phyloP scores from a whole-genome alignment of 2,113 vertebrate genomes.

The Ceyx cyanopectus region DNA sequence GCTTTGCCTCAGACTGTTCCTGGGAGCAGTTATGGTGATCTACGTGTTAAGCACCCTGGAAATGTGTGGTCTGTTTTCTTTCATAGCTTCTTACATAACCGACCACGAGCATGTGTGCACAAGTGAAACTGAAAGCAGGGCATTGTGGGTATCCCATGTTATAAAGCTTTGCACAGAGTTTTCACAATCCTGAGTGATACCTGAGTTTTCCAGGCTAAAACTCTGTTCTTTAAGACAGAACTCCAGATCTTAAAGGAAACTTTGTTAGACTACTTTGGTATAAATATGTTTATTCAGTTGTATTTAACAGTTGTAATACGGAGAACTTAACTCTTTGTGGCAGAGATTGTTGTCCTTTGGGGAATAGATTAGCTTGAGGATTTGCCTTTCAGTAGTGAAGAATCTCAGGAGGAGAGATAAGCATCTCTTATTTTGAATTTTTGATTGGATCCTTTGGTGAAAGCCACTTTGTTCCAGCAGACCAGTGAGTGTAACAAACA shows the following conservation, averaged over 20 bases:
- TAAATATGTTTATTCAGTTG: not conserved
- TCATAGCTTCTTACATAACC: not conserved
- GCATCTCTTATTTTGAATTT: not conserved
- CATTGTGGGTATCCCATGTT: not conserved
- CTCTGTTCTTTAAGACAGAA: accelerated
- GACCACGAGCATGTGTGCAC: not conserved
- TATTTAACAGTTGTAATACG: accelerated
- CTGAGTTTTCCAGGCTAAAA: not conserved
- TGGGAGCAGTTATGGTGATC: not conserved
- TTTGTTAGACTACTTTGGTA: not conserved
- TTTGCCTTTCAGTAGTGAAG: not conserved
- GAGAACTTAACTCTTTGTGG: not conserved
- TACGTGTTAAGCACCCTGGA: not conserved
- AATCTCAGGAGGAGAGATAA: not conserved
- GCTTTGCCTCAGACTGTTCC: not conserved
- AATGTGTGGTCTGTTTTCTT: not conserved
- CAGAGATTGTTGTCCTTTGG: not conserved
- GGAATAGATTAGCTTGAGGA: not conserved
- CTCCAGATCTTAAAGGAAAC: not conserved
- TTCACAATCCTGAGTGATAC: not conserved
- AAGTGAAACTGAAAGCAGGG: conserved; percentile 27
- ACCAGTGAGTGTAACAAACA: not conserved
- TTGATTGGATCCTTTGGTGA: not conserved
- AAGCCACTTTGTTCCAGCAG: not conserved
- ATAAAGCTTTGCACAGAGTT: not conserved